These are phyloP conservation scores for Gymnoscopelus microlampas DNA, from an alignment of 2,797 vertebrate species.

Conservation along the genomic window DNA sequence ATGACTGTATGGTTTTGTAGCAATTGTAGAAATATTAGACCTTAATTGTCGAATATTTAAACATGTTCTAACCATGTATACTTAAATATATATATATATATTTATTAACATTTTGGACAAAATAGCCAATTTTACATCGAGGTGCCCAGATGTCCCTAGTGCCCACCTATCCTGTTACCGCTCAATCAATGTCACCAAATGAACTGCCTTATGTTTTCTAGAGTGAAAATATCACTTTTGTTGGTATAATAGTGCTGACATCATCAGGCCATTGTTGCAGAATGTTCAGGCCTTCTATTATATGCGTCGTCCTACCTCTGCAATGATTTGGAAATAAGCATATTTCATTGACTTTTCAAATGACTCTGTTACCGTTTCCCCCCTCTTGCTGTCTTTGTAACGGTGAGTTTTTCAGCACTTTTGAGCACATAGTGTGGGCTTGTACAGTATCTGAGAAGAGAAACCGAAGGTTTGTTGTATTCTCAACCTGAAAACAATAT, in stretches of 20 bases:
- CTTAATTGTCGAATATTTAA: too few relatives aligned
- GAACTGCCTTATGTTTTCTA: slow-evolving; percentile 57
- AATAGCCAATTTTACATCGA: too few relatives aligned
- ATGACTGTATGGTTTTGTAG: too few relatives aligned
- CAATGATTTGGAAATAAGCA: slow-evolving; percentile 72
- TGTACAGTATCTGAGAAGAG: slow-evolving; percentile 51
- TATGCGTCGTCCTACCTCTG: slow-evolving; percentile 78
- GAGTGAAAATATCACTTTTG: slow-evolving; percentile 61
- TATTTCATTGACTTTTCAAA: slow-evolving; percentile 64
- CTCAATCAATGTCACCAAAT: slow-evolving; percentile 38
- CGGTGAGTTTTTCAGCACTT: slow-evolving; percentile 82
- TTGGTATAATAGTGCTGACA: slow-evolving; percentile 44
- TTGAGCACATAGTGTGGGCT: slow-evolving; percentile 68
- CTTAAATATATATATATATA: too few relatives aligned
- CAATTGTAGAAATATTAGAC: too few relatives aligned
- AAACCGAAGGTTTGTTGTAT: slow-evolving; percentile 51
- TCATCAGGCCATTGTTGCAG: slow-evolving; percentile 50
- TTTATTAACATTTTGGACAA: too few relatives aligned
- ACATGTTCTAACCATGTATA: too few relatives aligned
- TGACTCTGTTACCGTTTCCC: slow-evolving; percentile 67
- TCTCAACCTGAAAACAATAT: slow-evolving; percentile 48
- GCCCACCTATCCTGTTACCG: background rate
- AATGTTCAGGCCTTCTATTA: slow-evolving; percentile 52
- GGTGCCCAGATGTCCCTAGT: too few relatives aligned
- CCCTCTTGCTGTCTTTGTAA: slow-evolving; percentile 74